Base-by-base conservation (phyloP, 2,113 vertebrate species). In the Equus przewalskii region DNA sequence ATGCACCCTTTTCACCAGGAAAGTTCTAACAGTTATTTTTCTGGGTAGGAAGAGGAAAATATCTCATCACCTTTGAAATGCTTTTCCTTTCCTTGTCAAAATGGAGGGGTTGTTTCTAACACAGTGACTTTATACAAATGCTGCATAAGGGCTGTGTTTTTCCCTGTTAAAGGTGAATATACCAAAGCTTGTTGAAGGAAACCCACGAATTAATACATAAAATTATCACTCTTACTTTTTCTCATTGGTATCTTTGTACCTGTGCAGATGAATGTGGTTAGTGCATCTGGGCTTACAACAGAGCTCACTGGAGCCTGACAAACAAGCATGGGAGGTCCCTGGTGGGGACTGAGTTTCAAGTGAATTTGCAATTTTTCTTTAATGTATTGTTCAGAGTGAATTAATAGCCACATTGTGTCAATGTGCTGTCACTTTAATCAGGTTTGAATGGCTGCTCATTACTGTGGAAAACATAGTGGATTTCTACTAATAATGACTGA, bases 361-460 rank as follows among this genome's bases (percentile, higher is more conserved):
- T 69, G 44, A 96, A 64, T 93, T 72, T 84, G 3, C n/a, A n/a
- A 19, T n/a, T 96, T 97, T 96, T 96, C 76, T 96, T 88, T 69
- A 89, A 72, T 70, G 19, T 82, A 13, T 87, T 64, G 2, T 96
- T 93, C 44, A 82, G 30, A 89, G 65, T 19, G 41, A 94, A 96
- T 90, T 94, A 95, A 85, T 93, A 88, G 33, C 54, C 15, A 21
- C 36, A 36, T 79, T 72, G 5, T 95, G 64, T 21, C 67, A 15
- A 2, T 87, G 19, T 83, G 41, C 36, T 96, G 54, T 97, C 70
- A 60, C 21, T 87, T 60, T 85, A 86, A 89, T 87, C 83, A 73
- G n/a, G 33, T 75, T 89, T 70, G 81, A 97, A 51, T 75, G 19
- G 24, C 21, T 96, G 91, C 95, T 90, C 28, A 10, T 94, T 92